These are phyloP conservation scores for Drosophila chauvacae DNA, from an alignment of 1,140 invertebrate species.

Conservation along the genomic window DNA sequence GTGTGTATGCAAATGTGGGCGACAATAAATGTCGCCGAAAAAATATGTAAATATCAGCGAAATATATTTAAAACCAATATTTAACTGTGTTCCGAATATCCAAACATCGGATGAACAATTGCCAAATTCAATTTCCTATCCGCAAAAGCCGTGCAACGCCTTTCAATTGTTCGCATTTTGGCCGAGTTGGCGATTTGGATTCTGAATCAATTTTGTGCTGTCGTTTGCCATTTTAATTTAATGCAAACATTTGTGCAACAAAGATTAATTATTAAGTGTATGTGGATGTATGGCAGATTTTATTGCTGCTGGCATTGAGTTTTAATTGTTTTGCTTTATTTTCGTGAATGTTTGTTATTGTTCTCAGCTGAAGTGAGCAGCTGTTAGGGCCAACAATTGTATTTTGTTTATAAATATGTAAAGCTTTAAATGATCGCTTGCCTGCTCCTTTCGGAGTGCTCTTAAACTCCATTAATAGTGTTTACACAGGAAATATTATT, in stretches of 20 bases:
- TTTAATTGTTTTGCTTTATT: constrained; percentile 64
- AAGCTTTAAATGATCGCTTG: neutral
- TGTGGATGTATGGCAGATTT: constrained; percentile 26
- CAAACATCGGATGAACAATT: constrained; percentile 21
- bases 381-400: neutral
- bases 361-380: constrained; percentile 14
- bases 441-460: neutral
- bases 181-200: constrained; percentile 23
- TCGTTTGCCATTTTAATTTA: constrained; percentile 67
- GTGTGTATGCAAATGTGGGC: constrained; percentile 5
- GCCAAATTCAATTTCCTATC: constrained; percentile 64
- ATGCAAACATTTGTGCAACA: constrained; percentile 66
- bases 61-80: constrained; percentile 69
- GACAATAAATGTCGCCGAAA: constrained; percentile 52
- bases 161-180: constrained; percentile 51
- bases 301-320: constrained; percentile 25
- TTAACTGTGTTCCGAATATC: constrained; percentile 38
- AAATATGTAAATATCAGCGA: constrained; percentile 63
- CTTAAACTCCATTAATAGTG: neutral
- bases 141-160: constrained; percentile 40
- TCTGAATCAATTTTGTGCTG: constrained; percentile 36
- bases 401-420: constrained; percentile 12
- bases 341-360: neutral
- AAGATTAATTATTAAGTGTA: constrained; percentile 68
- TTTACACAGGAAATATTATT: constrained; percentile 10